Conservation (phyloP, 1,140 invertebrate species). For the Mercenaria mercenaria region DNA sequence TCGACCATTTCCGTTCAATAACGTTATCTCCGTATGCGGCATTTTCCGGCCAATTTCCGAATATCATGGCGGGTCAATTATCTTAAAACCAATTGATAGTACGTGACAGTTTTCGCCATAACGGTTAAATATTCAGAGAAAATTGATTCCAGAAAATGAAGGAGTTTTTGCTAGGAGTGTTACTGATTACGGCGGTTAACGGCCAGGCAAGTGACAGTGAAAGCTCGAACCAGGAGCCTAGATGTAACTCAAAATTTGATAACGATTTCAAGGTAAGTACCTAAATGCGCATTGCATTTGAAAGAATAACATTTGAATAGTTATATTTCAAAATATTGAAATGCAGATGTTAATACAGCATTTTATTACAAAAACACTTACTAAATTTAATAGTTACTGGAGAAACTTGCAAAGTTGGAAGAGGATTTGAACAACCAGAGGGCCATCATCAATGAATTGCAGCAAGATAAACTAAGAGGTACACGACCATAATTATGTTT, state of each 20-base stretch:
- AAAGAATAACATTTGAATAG: too few species aligned
- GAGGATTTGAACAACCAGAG: not conserved
- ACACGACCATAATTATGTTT: not conserved
- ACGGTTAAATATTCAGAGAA: too few species aligned
- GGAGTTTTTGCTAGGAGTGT: not conserved
- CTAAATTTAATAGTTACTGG: not conserved
- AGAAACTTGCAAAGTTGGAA: not conserved
- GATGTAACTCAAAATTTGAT: constrained; percentile 7
- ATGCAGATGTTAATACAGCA: not conserved
- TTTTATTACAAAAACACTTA: too few species aligned
- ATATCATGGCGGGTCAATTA: too few species aligned
- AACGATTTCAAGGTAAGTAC: not conserved
- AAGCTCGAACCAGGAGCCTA: not conserved
- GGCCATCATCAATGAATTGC: not conserved
- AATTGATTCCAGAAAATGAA: too few species aligned
- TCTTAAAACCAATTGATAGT: too few species aligned
- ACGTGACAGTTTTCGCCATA: too few species aligned
- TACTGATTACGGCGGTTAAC: not conserved
- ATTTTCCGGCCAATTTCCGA: too few species aligned
- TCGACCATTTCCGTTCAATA: too few species aligned
- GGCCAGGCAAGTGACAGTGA: not conserved
- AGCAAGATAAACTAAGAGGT: not conserved
- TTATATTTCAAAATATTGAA: too few species aligned
- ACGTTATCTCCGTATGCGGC: too few species aligned
- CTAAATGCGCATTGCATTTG: not conserved